These are phyloP conservation scores for Megaceryle alcyon DNA, from an alignment of 2,797 vertebrate species.

Conservation along the genomic window DNA sequence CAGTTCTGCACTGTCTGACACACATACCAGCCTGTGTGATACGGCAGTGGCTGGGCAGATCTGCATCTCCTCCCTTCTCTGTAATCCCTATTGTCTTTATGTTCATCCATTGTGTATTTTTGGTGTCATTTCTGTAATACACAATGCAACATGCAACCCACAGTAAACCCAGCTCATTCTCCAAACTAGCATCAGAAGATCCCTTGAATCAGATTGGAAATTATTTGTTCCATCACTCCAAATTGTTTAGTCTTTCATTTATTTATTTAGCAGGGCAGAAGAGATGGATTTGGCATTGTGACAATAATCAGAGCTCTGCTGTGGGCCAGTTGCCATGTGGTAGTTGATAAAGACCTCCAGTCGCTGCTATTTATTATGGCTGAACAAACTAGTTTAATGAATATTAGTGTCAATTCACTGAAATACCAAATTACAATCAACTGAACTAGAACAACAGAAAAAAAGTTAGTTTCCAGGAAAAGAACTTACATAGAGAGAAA, in stretches of 20 bases:
- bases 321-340: background rate
- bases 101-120: background rate
- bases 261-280: background rate
- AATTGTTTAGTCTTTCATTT: background rate
- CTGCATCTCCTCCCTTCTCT: background rate
- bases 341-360: background rate
- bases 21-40: fast-evolving
- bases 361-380: background rate
- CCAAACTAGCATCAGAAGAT: background rate
- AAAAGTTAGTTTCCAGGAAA: background rate
- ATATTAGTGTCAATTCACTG: constrained; percentile 9
- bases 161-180: background rate
- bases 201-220: background rate
- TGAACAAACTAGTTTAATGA: constrained; percentile 32
- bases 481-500: background rate
- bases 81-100: background rate
- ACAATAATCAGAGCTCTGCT: background rate
- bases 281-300: background rate
- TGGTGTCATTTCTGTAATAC: background rate
- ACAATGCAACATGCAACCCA: fast-evolving
- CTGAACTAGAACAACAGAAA: background rate
- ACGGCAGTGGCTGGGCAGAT: background rate
- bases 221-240: background rate
- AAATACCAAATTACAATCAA: constrained; percentile 36
- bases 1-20: background rate